phyloP scores from a whole-genome alignment of 2,797 vertebrate species.

The Gadopsis bispinosus region DNA sequence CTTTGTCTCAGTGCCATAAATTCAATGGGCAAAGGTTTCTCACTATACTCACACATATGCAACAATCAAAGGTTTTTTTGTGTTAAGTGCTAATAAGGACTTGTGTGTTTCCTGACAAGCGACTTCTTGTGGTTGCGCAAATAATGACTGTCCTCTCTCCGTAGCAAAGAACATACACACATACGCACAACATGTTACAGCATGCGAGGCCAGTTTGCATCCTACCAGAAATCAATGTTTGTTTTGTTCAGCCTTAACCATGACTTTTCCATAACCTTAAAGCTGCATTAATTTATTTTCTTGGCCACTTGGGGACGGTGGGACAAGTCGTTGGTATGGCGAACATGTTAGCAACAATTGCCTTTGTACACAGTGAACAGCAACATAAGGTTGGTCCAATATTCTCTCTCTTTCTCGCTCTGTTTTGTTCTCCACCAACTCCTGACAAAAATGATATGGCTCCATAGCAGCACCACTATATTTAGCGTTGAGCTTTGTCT shows the following conservation, averaged over 20 bases:
- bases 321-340: not conserved
- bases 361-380: not conserved
- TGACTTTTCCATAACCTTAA: not conserved
- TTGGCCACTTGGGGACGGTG: not conserved
- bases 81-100: not conserved
- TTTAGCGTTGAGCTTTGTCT: not conserved
- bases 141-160: not conserved
- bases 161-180: too few relatives aligned
- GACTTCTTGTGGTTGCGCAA: not conserved
- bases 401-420: not conserved
- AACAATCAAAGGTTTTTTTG: conserved; percentile 12
- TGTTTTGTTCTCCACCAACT: conserved; percentile 17
- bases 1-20: not conserved
- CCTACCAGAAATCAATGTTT: not conserved
- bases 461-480: not conserved
- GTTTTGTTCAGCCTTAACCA: not conserved
- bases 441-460: not conserved
- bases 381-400: not conserved
- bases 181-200: not conserved
- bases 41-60: too few relatives aligned
- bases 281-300: conserved; percentile 1
- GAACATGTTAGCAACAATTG: not conserved
- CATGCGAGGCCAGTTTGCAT: not conserved
- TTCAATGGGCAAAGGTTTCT: not conserved
- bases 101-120: not conserved